A percentile compares a stretch with the other conserved stretches of the same genome.
Evolutionary conservation across 2,113 vertebrate species (phyloP).

Genomic region (Apodemus sylvaticus): DNA sequence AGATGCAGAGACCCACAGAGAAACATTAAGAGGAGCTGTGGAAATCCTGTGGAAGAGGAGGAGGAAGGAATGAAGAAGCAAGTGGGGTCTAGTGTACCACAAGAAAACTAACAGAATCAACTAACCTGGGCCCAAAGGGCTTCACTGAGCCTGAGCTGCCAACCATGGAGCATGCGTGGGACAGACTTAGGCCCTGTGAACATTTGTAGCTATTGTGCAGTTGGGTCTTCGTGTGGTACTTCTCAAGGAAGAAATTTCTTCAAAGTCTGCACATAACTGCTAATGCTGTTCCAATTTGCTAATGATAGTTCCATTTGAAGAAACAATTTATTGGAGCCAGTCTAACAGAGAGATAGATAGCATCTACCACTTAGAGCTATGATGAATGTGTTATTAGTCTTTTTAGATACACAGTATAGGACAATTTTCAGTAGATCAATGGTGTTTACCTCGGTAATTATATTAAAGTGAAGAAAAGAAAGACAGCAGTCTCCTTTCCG

Average conservation of each 20-base stretch:
- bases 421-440: constrained; percentile 38
- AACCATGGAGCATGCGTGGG: no score
- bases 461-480: constrained; percentile 45
- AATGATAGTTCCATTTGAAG: neutral
- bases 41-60: no score
- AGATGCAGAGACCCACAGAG: no score
- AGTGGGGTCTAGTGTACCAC: no score
- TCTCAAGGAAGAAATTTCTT: neutral
- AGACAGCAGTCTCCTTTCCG: constrained; percentile 40
- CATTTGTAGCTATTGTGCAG: no score
- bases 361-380: constrained; percentile 6
- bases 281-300: neutral
- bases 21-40: no score
- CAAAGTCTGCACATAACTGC: neutral
- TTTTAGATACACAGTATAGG: constrained; percentile 20
- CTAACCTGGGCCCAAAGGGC: no score
- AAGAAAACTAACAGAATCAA: no score
- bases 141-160: no score
- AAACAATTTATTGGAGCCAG: neutral
- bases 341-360: neutral
- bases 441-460: constrained; percentile 31
- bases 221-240: no score
- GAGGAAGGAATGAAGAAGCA: no score
- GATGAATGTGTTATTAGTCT: neutral
- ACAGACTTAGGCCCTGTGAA: no score